These are phyloP conservation scores for Talpa occidentalis DNA, from an alignment of 2,113 vertebrate genomes.

Conservation along the genomic window DNA sequence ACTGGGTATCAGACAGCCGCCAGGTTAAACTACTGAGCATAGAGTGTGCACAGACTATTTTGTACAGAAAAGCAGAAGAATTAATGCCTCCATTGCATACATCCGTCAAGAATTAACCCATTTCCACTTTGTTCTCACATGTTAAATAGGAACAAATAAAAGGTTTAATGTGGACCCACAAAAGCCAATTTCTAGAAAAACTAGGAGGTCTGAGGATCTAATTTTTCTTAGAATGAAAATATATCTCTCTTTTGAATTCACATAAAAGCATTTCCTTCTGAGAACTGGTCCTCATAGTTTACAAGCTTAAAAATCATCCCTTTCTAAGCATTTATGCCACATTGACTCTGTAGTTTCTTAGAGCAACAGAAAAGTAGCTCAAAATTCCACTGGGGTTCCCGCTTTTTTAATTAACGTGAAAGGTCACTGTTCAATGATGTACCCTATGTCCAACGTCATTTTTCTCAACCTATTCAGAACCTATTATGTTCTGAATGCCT, in stretches of 20 bases:
- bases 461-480: slow-evolving; percentile 2
- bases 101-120: neutral
- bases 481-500: neutral
- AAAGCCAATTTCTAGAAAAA: slow-evolving; percentile 33
- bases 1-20: neutral
- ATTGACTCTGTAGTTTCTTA: neutral
- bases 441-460: neutral
- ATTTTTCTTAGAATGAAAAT: slow-evolving; percentile 15
- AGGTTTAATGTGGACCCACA: neutral
- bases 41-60: neutral
- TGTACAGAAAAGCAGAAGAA: slow-evolving; percentile 22
- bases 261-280: neutral
- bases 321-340: slow-evolving; percentile 18
- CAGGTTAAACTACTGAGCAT: accelerated
- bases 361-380: neutral
- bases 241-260: neutral
- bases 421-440: neutral
- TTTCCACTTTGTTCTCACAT: neutral
- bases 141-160: slow-evolving; percentile 10
- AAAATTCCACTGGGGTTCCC: neutral
- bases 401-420: slow-evolving; percentile 35
- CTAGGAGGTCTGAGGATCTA: neutral
- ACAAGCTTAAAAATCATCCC: neutral
- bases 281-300: neutral
- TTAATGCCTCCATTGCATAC: neutral